Base-by-base conservation (phyloP, 1,140 invertebrate species). In the Nymphalis io region DNA sequence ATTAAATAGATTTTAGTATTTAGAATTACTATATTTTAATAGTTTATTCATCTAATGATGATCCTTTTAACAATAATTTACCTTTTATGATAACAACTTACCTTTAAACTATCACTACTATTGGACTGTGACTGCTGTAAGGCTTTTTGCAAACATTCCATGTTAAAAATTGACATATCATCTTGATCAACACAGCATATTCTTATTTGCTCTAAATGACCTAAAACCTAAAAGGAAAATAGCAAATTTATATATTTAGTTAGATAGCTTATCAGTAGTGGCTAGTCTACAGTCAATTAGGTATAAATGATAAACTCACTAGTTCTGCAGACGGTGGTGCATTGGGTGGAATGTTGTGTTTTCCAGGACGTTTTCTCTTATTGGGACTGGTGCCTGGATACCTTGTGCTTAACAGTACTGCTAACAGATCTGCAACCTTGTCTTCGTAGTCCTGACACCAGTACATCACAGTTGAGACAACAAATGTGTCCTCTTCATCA, bases 381-480 rank as follows among this genome's bases (percentile, higher is more conserved):
- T 96, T 97, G 0, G 97, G 97, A 75, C 97, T 97, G 8, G 96
- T 96, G 40, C 94, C 94, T 44, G 96, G 96, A 88, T 96, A 96
- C 80, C 96, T 93, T 88, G 95, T 95, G 90, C 94, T 96, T 69
- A 97, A 92, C 46, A 97, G 89, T 77, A 94, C 94, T 46, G 95
- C 95, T 46, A 98, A 94, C 53, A 98, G 91, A 89, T 98, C 97
- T 11, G 95, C 96, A 55, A 98, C 93, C 88, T 96, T 96, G 68
- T 98, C 97, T 78, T 98, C 96, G 85, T 97, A 96, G 76, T 97
- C 96, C 75, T 97, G 95, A 85, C 96, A 97, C 98, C 98, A 99
- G 87, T 97, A 97, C 85, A 97, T 96, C 60, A 99, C 92, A 2
- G 96, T 95, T 2, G 97, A 97, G 20, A 98, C 96, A 18, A 97